Evolutionary conservation across 2,113 vertebrate genomes (phyloP).

Genomic region (Erpornis zantholeuca): DNA sequence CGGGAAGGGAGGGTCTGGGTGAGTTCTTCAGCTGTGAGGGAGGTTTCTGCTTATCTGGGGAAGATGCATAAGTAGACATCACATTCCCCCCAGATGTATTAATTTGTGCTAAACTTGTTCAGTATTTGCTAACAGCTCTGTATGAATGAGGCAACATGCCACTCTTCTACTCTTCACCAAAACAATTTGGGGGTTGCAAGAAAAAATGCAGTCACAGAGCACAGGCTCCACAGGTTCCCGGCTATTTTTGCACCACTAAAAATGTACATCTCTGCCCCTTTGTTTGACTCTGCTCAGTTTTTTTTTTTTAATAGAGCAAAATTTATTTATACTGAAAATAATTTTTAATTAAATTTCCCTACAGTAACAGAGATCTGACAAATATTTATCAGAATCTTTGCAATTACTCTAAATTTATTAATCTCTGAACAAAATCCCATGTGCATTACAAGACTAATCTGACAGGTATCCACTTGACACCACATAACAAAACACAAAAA

Average conservation of each 20-base stretch:
- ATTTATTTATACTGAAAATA: neutral
- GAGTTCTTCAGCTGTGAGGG: neutral
- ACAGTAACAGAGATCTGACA: neutral
- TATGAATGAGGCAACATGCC: neutral
- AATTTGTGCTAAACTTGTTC: neutral
- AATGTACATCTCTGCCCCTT: neutral
- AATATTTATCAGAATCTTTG: neutral
- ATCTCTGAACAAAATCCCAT: neutral
- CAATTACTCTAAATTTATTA: neutral
- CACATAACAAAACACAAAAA: neutral
- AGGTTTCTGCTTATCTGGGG: neutral
- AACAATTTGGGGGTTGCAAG: neutral
- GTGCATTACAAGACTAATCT: neutral
- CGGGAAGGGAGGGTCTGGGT: neutral
- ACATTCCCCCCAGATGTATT: fast-evolving
- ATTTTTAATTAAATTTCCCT: neutral
- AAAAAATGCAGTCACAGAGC: neutral
- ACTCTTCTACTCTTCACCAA: neutral
- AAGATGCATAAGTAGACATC: neutral
- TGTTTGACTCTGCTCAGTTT: neutral
- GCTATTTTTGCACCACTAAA: neutral
- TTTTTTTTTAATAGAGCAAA: neutral
- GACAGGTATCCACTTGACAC: neutral
- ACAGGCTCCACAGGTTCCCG: neutral
- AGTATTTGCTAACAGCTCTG: neutral